These are phyloP conservation scores for Rhinatrema bivittatum DNA, from an alignment of 2,797 vertebrate genomes.

Conservation along the genomic window DNA sequence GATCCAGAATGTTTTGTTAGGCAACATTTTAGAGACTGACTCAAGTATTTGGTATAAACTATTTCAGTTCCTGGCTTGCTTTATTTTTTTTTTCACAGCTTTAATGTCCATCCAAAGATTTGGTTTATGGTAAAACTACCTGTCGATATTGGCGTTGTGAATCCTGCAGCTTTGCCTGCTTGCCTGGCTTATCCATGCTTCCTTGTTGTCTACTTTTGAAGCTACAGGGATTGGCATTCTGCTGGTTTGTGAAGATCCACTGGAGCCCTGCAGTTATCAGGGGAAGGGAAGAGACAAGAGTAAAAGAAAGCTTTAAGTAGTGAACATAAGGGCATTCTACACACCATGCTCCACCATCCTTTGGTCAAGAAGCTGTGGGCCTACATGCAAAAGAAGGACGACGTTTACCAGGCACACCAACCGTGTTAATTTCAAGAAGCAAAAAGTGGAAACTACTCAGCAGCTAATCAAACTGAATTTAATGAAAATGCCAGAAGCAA, in stretches of 20 bases:
- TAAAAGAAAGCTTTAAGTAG: constrained; percentile 34
- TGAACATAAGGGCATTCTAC: neutral
- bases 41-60: constrained; percentile 47
- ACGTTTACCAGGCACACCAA: constrained; percentile 40
- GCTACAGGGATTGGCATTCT: constrained; percentile 89
- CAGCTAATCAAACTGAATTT: constrained; percentile 57
- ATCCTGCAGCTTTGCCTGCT: constrained; percentile 95
- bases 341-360: constrained; percentile 30
- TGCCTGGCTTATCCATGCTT: constrained; percentile 81
- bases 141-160: constrained; percentile 96
- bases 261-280: constrained; percentile 69
- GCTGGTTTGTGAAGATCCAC: constrained; percentile 75
- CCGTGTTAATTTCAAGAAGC: constrained; percentile 60
- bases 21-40: constrained; percentile 33
- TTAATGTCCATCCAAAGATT: constrained; percentile 61
- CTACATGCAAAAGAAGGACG: constrained; percentile 63
- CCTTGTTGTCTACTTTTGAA: constrained; percentile 73
- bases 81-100: constrained; percentile 26
- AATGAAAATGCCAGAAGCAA: constrained; percentile 38
- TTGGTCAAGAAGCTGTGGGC: constrained; percentile 40
- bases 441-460: constrained; percentile 49
- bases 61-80: constrained; percentile 41
- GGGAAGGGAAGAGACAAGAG: constrained; percentile 12
- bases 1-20: constrained; percentile 62
- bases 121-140: constrained; percentile 91